Base-by-base conservation (phyloP, 2,797 vertebrate species). In the Anas flavirostris region DNA sequence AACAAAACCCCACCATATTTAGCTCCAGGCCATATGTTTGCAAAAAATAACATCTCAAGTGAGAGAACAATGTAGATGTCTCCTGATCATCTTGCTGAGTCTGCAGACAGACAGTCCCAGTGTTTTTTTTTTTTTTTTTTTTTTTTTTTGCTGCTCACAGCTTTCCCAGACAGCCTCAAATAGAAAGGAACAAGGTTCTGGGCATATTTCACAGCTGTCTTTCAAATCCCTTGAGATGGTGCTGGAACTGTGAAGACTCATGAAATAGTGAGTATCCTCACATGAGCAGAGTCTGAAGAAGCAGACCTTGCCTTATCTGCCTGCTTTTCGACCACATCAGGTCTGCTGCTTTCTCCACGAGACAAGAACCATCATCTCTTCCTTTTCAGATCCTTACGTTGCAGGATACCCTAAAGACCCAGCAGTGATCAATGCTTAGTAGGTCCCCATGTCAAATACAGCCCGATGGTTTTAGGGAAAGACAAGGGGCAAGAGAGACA, bases 31-130 rank as follows among this genome's bases (percentile, higher is more conserved):
- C 93, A 92, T 91, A 93, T 95, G 93, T 88, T 95, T 91, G 69
- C 89, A 37, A 95, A 92, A 94, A 95, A 91, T 80, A 96, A 84
- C 90, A 77, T 92, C 88, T 91, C 2, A 2, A 95, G 88, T 88
- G 79, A 90, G 91, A 91, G 77, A 95, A 91, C 85, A 79, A 86
- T 74, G 81, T 88, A 79, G 69, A 82, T n/a, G 85, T 84, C 90
- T 95, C 59, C 87, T 91, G 87, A 90, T 83, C 37, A 74, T 94
- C 89, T 64, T 96, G 95, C 93, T 96, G 94, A 97, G 83, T 91
- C 93, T 95, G 93, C 95, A 96, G 79, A 88, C 91, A 89, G 79
- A 69, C 82, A 84, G 92, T 67, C 68, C 63, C 68, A 50, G 75
- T 86, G 88, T 33, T 74, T 88, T 91, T 91, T 86, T 93, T 48